These are phyloP conservation scores for Anadara kagoshimensis DNA, from an alignment of 1,140 invertebrate species.

Conservation along the genomic window DNA sequence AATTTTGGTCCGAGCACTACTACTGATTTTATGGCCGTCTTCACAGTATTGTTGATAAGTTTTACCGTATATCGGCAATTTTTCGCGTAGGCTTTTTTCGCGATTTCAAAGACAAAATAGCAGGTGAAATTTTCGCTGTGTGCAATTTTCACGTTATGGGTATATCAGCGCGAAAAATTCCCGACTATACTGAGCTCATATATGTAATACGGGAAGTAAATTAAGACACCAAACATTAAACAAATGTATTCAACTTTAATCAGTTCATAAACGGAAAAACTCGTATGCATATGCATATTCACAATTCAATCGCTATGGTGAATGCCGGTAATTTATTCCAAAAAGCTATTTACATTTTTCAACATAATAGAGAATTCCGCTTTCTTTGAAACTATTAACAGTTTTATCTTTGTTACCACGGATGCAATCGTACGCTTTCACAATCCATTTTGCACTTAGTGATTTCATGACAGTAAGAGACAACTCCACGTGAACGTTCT, in stretches of 20 bases:
- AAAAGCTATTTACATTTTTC: neutral
- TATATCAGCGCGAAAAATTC: too few relatives aligned
- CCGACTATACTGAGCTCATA: neutral
- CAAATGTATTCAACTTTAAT: neutral
- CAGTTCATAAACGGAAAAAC: neutral
- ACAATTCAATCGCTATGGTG: neutral
- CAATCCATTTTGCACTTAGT: constrained; percentile 12
- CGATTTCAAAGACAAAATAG: neutral
- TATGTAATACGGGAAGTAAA: neutral
- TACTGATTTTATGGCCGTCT: too few relatives aligned
- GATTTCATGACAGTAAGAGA: constrained; percentile 9
- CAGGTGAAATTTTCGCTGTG: too few relatives aligned
- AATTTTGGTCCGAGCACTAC: too few relatives aligned
- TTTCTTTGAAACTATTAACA: constrained; percentile 14
- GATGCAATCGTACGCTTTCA: constrained; percentile 6
- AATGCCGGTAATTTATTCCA: neutral
- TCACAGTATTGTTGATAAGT: too few relatives aligned
- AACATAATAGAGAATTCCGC: constrained; percentile 1
- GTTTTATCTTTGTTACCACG: neutral
- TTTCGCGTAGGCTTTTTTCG: neutral
- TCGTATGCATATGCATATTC: neutral
- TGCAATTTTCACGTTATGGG: too few relatives aligned
- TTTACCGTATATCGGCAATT: constrained; percentile 1
- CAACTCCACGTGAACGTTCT: neutral
- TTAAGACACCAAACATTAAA: neutral